Conservation (phyloP, 2,888 invertebrate genomes). For the Dicyrtomina minuta region DNA sequence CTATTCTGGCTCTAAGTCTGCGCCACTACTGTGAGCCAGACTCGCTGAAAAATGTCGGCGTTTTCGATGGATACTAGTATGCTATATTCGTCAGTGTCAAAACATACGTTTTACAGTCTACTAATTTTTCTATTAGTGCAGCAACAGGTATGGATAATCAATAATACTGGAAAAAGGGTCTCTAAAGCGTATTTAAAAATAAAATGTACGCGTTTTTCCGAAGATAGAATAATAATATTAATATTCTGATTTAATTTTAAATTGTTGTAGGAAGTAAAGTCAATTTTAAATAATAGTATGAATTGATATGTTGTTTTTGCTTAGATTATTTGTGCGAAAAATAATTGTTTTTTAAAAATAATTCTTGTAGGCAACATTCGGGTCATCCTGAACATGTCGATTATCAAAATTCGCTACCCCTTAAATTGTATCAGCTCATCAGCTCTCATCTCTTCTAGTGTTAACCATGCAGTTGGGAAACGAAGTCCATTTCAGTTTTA, state of each 20-base stretch:
- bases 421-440: slow-evolving; percentile 21
- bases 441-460: slow-evolving; percentile 1
- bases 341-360: neutral
- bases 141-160: no score
- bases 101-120: no score
- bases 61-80: slow-evolving; percentile 30
- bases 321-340: neutral
- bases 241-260: no score
- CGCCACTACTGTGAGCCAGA: slow-evolving; percentile 16
- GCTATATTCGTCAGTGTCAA: no score
- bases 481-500: slow-evolving; percentile 28
- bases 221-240: no score
- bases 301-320: neutral
- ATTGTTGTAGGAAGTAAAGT: no score
- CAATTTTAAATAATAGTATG: neutral
- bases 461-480: slow-evolving; percentile 7
- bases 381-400: slow-evolving; percentile 16
- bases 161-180: no score
- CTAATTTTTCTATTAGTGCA: no score
- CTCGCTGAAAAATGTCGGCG: slow-evolving; percentile 1
- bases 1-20: slow-evolving; percentile 13
- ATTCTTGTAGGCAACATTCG: slow-evolving; percentile 24
- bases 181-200: no score
- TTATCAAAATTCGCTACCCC: slow-evolving; percentile 20
- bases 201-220: neutral